Base-by-base conservation (phyloP, 2,888 invertebrate genomes). In the Plagiodera versicolora region DNA sequence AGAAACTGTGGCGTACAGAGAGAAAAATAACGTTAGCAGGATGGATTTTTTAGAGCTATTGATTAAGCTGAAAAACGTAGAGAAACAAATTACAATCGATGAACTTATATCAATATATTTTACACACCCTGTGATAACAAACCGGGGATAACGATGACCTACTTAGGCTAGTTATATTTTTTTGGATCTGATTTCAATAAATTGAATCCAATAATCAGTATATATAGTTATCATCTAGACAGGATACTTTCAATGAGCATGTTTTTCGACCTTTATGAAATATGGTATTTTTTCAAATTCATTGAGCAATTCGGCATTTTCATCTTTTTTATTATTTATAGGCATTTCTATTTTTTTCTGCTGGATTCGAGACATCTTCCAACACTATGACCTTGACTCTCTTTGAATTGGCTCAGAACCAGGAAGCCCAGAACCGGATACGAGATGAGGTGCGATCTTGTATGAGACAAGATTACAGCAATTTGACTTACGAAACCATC, bases 281-380 rank as follows among this genome's bases (percentile, higher is more conserved):
- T n/a, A n/a, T n/a, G n/a, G n/a, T n/a, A n/a, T 24, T 24, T 28
- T 28, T 53, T 53, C 24, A 9, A 6, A 9, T 11, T 20, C 24
- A 54, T n/a, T 39, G n/a, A n/a, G n/a, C n/a, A n/a, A n/a, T n/a
- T n/a, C n/a, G n/a, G n/a, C n/a, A n/a, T n/a, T n/a, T n/a, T n/a
- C n/a, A n/a, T 10, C 3, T n/a, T 6, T 20, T 17, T 5, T 3
- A 46, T 4, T 2, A 17, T 11, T 58, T 56, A 11, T 86, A 87
- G 73, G 81, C 83, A 8, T 76, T 86, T 30, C 73, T 86, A 1
- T 87, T 87, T 75, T 82, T 87, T 1, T 75, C 85, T 53, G 87
- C 85, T 52, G 87, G 86, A 0, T 87, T 83, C 68, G 87, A 87
- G 71, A 87, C 87, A 0, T 85, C 86, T 0, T 84, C 86, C 54